phyloP scores from a whole-genome alignment of 1,140 invertebrate genomes.

The Drosophila neocordata region DNA sequence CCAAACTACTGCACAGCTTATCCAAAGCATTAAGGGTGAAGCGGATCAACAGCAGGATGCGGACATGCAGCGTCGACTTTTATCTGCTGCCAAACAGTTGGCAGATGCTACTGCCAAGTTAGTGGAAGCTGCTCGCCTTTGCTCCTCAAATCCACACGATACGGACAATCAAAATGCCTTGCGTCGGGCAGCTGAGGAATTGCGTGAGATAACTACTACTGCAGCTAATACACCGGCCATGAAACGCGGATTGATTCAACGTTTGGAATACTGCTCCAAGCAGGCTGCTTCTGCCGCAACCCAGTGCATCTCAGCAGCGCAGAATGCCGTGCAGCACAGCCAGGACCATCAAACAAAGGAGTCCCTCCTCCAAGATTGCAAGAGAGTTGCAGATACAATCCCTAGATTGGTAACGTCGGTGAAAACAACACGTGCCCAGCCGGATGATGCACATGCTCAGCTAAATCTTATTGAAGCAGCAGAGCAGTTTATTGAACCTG shows the following conservation, averaged over 20 bases:
- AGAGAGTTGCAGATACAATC: constrained; percentile 90
- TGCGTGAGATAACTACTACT: constrained; percentile 93
- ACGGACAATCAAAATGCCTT: constrained; percentile 92
- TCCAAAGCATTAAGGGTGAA: constrained; percentile 96
- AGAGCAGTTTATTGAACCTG: constrained; percentile 91
- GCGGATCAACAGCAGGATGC: constrained; percentile 94
- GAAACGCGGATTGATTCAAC: constrained; percentile 90
- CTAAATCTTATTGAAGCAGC: constrained; percentile 93
- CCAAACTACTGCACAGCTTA: constrained; percentile 95
- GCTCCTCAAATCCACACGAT: constrained; percentile 93
- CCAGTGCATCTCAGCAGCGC: constrained; percentile 94
- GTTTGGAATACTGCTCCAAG: constrained; percentile 91
- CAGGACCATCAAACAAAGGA: constrained; percentile 82
- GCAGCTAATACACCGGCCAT: constrained; percentile 90
- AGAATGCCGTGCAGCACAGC: constrained; percentile 88
- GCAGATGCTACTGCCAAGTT: constrained; percentile 98
- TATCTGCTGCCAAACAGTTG: constrained; percentile 95
- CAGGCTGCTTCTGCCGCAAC: constrained; percentile 94
- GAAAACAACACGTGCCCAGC: constrained; percentile 88
- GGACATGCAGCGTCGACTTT: constrained; percentile 93
- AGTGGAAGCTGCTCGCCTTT: constrained; percentile 97
- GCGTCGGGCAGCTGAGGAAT: constrained; percentile 94
- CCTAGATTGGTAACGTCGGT: constrained; percentile 92
- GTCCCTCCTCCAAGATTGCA: constrained; percentile 90
- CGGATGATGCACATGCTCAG: constrained; percentile 90